phyloP scores from a whole-genome alignment of 1,140 invertebrate genomes.

The Tribolium castaneum region DNA sequence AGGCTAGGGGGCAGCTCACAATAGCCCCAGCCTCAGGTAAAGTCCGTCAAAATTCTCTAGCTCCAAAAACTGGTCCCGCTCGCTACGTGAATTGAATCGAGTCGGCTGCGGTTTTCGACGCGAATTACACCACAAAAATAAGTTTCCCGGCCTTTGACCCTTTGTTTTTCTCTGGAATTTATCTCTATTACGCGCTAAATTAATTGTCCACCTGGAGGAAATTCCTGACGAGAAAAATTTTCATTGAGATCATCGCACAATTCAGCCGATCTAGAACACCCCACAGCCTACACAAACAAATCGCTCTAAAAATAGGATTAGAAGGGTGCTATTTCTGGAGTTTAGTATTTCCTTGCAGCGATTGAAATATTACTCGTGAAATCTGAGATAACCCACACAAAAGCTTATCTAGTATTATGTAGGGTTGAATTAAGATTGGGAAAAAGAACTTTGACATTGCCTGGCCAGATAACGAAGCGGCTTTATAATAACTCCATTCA shows the following conservation, averaged over 20 bases:
- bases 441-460: background rate
- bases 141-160: background rate
- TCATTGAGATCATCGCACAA: constrained; percentile 18
- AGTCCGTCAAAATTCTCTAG: background rate
- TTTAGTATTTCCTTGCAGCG: constrained; percentile 30
- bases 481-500: constrained; percentile 3
- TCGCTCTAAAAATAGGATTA: constrained; percentile 19
- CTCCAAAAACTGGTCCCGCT: background rate
- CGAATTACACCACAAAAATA: background rate
- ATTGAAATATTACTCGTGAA: constrained; percentile 24
- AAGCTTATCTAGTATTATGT: background rate
- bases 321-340: constrained; percentile 27
- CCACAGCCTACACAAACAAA: constrained; percentile 22
- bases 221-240: background rate
- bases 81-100: background rate
- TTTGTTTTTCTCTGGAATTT: background rate
- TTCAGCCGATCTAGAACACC: constrained; percentile 12
- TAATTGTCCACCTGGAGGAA: constrained; percentile 5
- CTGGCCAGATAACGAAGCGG: background rate
- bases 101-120: background rate
- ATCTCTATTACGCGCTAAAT: background rate
- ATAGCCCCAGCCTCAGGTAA: background rate
- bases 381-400: constrained; percentile 12
- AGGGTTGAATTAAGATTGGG: background rate
- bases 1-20: background rate